Evolutionary conservation across 2,797 vertebrate genomes (phyloP), one percentile per base, ranked within the genome.

Genomic region (Siniperca obscura): DNA sequence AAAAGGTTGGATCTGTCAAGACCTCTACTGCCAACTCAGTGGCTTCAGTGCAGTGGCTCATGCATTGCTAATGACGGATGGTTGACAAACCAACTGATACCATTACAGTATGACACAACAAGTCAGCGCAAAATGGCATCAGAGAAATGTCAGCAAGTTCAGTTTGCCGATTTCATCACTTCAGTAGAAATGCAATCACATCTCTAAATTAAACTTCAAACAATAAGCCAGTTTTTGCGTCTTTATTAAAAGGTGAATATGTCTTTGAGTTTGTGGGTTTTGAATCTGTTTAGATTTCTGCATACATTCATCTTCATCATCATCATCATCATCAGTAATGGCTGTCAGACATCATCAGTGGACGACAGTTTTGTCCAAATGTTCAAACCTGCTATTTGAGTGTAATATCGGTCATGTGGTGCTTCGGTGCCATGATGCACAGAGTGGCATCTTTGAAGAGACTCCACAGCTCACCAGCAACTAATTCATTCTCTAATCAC

Each of bases 401-500:
- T 72, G 70, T 70, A 64, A 62, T 40, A 10, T 70, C 66, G 40
- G 48, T 64, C 60, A 62, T 78, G 44, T 52, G 55, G 38, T 44
- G n/a, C 80, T 75, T 86, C 66, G 70, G 10, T 48, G 66, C 59
- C 67, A 40, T 8, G 34, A 84, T 68, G 82, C 78, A 76, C 67
- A 55, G 57, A 74, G 52, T 19, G 59, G 40, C 13, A 42, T 74
- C 70, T 87, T 72, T 78, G 78, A 81, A 85, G 81, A 83, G 70
- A 57, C 77, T 77, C 19, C 40, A 30, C 53, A n/a, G 66, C 69
- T 82, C 80, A 61, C 62, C 73, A 62, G 82, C 57, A 81, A 74
- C 82, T 74, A 65, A 82, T 91, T 87, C 71, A 84, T 82, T 73
- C 76, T 86, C 80, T 57, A 69, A 78, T 84, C 78, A 16, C 74